These are phyloP conservation scores for Homarus gammarus DNA, from an alignment of 2,888 invertebrate species.

Conservation along the genomic window DNA sequence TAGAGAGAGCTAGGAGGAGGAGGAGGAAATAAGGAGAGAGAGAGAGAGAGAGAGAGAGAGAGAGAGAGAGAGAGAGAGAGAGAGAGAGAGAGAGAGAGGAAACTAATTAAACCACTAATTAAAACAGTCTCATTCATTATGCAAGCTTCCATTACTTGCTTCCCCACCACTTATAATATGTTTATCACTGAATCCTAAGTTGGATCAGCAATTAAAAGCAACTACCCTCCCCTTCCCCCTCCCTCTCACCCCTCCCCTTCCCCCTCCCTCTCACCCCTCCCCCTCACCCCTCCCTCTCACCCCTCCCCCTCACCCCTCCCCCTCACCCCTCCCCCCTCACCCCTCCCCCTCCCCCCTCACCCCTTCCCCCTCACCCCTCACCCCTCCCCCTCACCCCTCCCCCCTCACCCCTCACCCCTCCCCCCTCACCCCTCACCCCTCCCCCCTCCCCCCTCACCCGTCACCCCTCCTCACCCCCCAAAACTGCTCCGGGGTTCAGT, in stretches of 20 bases:
- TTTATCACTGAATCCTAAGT: conserved; percentile 29
- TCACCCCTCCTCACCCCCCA: background rate
- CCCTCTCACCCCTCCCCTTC: background rate
- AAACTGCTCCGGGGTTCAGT: no score
- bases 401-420: no score
- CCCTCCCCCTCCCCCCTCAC: no score
- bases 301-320: background rate
- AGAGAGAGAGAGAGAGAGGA: conserved; percentile 16
- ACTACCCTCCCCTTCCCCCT: background rate
- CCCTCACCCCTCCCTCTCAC: background rate
- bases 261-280: background rate
- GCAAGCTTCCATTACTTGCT: conserved; percentile 26
- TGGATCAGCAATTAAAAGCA: conserved; percentile 3
- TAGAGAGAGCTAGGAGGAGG: background rate
- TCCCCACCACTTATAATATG: conserved; percentile 24
- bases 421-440: no score
- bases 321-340: background rate
- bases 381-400: no score
- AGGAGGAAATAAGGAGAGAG: background rate
- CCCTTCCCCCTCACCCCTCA: no score
- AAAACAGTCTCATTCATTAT: conserved; percentile 36
- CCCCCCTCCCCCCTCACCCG: background rate
- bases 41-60: no score
- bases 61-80: no score
- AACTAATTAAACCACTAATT: conserved; percentile 38